These are phyloP conservation scores for Brachyalestes nurse DNA, from an alignment of 2,797 vertebrate species.

Conservation along the genomic window DNA sequence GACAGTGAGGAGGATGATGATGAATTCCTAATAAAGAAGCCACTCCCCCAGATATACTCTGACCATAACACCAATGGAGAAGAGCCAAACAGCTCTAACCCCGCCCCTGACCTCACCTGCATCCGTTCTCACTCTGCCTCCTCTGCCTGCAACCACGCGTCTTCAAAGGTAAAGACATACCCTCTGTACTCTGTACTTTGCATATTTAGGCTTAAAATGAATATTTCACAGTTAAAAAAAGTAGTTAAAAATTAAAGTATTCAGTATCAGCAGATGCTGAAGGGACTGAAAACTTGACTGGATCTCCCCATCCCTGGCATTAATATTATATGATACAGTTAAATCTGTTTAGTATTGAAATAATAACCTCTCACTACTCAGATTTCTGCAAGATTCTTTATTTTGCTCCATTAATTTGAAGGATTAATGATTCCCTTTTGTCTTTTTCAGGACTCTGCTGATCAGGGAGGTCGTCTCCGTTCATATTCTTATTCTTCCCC, in stretches of 20 bases:
- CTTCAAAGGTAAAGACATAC: slow-evolving; percentile 76
- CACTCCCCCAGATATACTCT: slow-evolving; percentile 54
- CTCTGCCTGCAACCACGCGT: slow-evolving; percentile 69
- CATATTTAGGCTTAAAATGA: not conserved
- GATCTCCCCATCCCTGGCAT: too few species aligned
- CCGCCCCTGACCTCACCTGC: slow-evolving; percentile 70
- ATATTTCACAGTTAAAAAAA: not conserved
- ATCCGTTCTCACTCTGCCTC: slow-evolving; percentile 79
- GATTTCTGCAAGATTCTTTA: too few species aligned
- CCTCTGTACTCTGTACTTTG: not conserved
- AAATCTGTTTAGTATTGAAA: not conserved
- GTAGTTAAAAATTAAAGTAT: not conserved
- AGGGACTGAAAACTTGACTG: not conserved
- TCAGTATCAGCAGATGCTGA: not conserved
- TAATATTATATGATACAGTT: not conserved
- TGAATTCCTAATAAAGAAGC: slow-evolving; percentile 66
- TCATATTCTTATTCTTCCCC: slow-evolving; percentile 94
- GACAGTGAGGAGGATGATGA: slow-evolving; percentile 82
- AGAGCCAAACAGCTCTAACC: slow-evolving; percentile 67
- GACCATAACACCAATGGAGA: slow-evolving; percentile 71
- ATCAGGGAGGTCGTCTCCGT: slow-evolving; percentile 84
- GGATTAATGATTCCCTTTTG: not conserved
- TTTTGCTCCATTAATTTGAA: not conserved
- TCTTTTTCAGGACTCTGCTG: slow-evolving; percentile 73
- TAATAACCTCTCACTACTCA: too few species aligned